Percentiles rank a stretch among this genome's conserved stretches.
phyloP scores from a whole-genome alignment of 2,113 vertebrate species.

The Chamaetylas fuelleborni region DNA sequence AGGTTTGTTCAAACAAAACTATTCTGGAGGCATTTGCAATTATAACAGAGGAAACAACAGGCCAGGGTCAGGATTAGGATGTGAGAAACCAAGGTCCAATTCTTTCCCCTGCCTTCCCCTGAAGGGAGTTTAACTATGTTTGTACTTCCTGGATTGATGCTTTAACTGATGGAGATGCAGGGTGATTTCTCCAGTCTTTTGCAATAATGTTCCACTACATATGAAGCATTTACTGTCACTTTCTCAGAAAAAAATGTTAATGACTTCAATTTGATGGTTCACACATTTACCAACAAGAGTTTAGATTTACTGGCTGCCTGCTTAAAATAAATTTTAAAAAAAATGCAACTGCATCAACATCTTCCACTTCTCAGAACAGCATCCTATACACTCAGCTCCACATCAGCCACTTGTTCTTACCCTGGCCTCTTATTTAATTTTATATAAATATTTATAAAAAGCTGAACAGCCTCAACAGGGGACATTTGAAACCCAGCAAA shows the following conservation, averaged over 20 bases:
- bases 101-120: not conserved
- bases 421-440: not conserved
- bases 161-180: not conserved
- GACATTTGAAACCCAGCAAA: not conserved
- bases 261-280: not conserved
- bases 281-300: not conserved
- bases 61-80: not conserved
- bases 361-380: not conserved
- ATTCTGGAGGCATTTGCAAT: not conserved
- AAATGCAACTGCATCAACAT: not conserved
- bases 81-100: not conserved
- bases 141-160: not conserved
- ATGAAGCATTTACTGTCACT: not conserved
- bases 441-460: not conserved
- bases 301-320: not conserved
- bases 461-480: not conserved
- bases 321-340: not conserved
- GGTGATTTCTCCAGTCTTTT: not conserved
- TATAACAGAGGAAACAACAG: not conserved
- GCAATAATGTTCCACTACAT: not conserved
- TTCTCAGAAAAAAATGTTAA: not conserved
- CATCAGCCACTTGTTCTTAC: not conserved
- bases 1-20: not conserved
- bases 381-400: not conserved
- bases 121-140: not conserved